phyloP scores from a whole-genome alignment of 2,888 invertebrate genomes.

The Ornithoptera priamus region DNA sequence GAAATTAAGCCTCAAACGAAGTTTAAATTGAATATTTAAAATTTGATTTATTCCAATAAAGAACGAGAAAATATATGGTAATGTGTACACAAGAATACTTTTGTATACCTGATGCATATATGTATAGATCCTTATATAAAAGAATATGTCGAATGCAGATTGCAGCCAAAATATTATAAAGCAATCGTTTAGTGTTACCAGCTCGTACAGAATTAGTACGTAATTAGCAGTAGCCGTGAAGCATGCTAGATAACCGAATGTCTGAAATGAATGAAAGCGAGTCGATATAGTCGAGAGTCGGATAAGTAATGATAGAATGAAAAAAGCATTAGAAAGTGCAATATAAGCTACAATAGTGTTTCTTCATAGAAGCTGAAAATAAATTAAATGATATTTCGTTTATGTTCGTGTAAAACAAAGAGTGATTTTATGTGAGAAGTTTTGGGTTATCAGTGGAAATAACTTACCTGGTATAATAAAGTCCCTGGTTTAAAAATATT shows the following conservation, averaged over 20 bases:
- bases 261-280: conserved; percentile 39
- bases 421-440: no score
- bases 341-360: no score
- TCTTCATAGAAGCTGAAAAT: no score
- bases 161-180: conserved; percentile 58
- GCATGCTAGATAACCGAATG: conserved; percentile 59
- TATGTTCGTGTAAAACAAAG: not conserved
- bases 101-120: conserved; percentile 60
- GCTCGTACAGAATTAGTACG: conserved; percentile 54
- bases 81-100: not conserved
- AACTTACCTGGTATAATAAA: conserved; percentile 58
- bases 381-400: not conserved
- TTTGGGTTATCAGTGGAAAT: not conserved
- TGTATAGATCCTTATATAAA: conserved; percentile 55
- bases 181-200: conserved; percentile 65
- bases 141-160: conserved; percentile 58
- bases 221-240: conserved; percentile 55
- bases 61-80: no score
- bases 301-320: no score
- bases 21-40: no score
- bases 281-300: no score
- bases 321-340: no score
- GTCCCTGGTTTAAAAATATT: conserved; percentile 64
- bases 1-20: not conserved
- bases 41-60: no score